These are phyloP conservation scores for Caenorhabditis sulstoni DNA, from an alignment of 2,888 invertebrate species.

Conservation along the genomic window DNA sequence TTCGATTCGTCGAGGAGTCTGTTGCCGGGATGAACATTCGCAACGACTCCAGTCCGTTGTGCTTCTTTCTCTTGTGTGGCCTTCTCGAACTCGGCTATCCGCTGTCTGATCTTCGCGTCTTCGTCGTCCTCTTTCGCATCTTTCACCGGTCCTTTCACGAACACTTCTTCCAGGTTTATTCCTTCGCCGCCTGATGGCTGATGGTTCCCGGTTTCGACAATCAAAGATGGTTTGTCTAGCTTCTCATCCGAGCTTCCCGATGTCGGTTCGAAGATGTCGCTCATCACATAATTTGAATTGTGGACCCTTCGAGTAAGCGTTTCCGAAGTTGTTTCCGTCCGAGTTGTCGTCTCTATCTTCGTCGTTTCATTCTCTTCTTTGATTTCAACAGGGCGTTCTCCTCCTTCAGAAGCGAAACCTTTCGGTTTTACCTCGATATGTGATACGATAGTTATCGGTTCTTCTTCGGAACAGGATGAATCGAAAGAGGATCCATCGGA, in stretches of 20 bases:
- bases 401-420: too few species aligned
- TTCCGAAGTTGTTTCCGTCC: background rate
- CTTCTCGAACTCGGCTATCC: conserved; percentile 44
- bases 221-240: too few species aligned
- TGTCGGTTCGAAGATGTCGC: conserved; percentile 10
- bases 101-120: conserved; percentile 10
- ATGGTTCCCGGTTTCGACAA: background rate
- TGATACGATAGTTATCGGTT: too few species aligned
- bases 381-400: too few species aligned
- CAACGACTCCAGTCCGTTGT: background rate
- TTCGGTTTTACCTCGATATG: too few species aligned
- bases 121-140: background rate
- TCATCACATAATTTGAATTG: conserved; percentile 11
- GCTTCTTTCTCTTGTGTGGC: conserved; percentile 25
- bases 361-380: background rate
- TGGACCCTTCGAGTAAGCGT: background rate
- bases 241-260: background rate
- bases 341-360: background rate
- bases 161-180: conserved; percentile 48
- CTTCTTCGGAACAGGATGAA: too few species aligned
- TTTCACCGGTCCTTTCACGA: conserved; percentile 6
- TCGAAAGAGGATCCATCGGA: too few species aligned
- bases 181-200: background rate
- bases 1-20: conserved; percentile 22
- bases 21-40: background rate